Evolutionary conservation across 1,140 invertebrate genomes (phyloP).

Genomic region (Phymorhynchus buccinoides): DNA sequence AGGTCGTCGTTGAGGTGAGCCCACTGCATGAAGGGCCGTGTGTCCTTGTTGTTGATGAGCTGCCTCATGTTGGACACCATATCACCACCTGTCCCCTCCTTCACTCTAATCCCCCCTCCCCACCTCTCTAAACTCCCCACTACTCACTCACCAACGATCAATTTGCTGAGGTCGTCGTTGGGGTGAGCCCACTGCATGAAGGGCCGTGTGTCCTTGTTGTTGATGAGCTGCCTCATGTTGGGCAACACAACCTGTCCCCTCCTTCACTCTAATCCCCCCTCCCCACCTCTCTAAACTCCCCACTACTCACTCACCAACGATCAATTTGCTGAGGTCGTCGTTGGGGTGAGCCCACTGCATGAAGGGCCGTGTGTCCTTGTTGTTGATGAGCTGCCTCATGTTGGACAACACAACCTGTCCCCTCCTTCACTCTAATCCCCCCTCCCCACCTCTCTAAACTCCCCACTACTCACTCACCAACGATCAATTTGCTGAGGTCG

Average conservation of each 20-base stretch:
- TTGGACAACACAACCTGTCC: constrained; percentile 54
- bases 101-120: no score
- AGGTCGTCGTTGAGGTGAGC: constrained; percentile 51
- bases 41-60: constrained; percentile 43
- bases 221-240: constrained; percentile 49
- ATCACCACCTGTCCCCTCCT: no score
- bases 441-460: no score
- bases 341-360: constrained; percentile 59
- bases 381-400: constrained; percentile 46
- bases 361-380: constrained; percentile 53
- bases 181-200: constrained; percentile 62
- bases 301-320: constrained; percentile 45
- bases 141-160: constrained; percentile 49
- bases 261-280: no score
- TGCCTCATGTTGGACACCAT: constrained; percentile 53
- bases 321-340: constrained; percentile 48
- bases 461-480: constrained; percentile 41
- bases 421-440: no score
- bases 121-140: no score
- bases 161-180: constrained; percentile 47
- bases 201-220: constrained; percentile 48
- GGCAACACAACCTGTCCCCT: no score
- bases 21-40: constrained; percentile 61
- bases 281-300: no score
- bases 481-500: constrained; percentile 50